A percentile compares a stretch with the other conserved stretches of the same genome.
Evolutionary conservation across 1,140 invertebrate genomes (phyloP).

Genomic region (Drosophila seguyi): DNA sequence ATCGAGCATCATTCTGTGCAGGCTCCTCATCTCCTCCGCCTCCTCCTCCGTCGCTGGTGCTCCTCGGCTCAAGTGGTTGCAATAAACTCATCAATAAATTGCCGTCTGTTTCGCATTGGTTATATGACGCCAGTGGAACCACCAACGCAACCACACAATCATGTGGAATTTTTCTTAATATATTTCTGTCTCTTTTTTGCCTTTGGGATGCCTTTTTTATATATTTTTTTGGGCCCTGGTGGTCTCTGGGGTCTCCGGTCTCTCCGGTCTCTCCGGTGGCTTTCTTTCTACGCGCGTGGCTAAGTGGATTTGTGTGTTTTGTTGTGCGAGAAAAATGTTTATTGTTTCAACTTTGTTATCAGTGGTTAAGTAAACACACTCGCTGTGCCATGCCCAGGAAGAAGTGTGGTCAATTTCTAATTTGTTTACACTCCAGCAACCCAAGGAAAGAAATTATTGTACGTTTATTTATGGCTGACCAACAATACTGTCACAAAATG

Average conservation of each 20-base stretch:
- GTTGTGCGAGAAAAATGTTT: conserved; percentile 84
- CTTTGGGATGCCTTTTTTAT: conserved; percentile 16
- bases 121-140: conserved; percentile 52
- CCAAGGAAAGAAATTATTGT: conserved; percentile 60
- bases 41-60: background rate
- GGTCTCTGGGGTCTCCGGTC: conserved; percentile 28
- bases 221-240: conserved; percentile 13
- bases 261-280: conserved; percentile 33
- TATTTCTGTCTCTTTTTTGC: conserved; percentile 8
- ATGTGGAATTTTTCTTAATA: conserved; percentile 33
- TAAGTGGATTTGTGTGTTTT: conserved; percentile 85
- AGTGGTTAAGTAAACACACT: conserved; percentile 75
- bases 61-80: conserved; percentile 59
- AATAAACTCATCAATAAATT: conserved; percentile 85
- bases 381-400: background rate
- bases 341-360: conserved; percentile 85
- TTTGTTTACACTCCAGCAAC: conserved; percentile 75
- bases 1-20: conserved; percentile 55
- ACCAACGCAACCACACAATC: conserved; percentile 52
- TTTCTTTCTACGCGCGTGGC: conserved; percentile 71
- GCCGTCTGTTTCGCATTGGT: conserved; percentile 70
- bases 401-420: conserved; percentile 78
- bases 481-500: conserved; percentile 41
- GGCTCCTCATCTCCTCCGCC: conserved; percentile 6
- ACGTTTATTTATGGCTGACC: conserved; percentile 73